Conservation (phyloP, 2,113 vertebrate species). For the Rhadina sibilatrix region DNA sequence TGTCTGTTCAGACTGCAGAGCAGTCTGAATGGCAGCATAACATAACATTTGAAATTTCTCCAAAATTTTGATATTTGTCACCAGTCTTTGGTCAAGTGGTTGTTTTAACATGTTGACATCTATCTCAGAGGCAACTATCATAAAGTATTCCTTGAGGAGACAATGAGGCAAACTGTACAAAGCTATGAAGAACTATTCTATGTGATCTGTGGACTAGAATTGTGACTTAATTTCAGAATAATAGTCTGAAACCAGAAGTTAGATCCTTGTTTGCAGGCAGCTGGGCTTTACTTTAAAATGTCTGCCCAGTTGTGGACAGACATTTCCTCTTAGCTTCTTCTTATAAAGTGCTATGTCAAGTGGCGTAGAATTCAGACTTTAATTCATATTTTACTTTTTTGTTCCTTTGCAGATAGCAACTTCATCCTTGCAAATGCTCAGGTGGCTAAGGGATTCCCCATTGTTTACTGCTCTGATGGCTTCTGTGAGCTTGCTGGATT, state of each 20-base stretch:
- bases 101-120: not conserved
- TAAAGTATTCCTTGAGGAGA: not conserved
- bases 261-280: not conserved
- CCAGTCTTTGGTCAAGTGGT: not conserved
- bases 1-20: not conserved
- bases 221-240: not conserved
- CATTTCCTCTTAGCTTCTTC: not conserved
- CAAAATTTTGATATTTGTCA: not conserved
- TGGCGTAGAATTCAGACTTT: not conserved
- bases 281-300: not conserved
- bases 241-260: not conserved
- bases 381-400: slow-evolving; percentile 21
- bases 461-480: slow-evolving; percentile 99
- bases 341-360: not conserved
- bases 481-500: slow-evolving; percentile 97
- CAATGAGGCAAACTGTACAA: not conserved
- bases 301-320: not conserved
- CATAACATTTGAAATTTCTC: not conserved
- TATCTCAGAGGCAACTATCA: not conserved
- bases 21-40: not conserved
- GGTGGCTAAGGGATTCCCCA: slow-evolving; percentile 94
- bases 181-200: not conserved
- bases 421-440: slow-evolving; percentile 99
- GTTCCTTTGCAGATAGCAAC: slow-evolving; percentile 88
- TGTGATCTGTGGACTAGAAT: not conserved